Percentiles rank a stretch among this genome's conserved stretches.
phyloP scores from a whole-genome alignment of 2,888 invertebrate genomes.

The Diloba caeruleocephala region DNA sequence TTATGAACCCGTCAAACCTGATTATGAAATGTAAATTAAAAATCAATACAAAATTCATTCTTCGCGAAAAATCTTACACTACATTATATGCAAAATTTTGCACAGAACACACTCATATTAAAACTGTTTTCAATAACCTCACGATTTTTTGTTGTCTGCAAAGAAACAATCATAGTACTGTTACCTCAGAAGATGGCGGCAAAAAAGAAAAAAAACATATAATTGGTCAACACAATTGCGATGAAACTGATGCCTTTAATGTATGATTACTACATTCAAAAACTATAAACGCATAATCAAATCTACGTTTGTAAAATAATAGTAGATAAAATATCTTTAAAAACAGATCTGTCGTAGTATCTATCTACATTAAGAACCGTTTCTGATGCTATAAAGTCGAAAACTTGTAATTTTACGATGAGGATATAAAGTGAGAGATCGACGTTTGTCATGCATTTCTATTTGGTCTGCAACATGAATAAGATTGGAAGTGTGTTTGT shows the following conservation, averaged over 20 bases:
- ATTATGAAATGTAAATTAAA: slow-evolving; percentile 22
- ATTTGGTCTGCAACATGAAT: slow-evolving; percentile 67
- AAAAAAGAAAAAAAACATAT: slow-evolving; percentile 45
- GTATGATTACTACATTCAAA: slow-evolving; percentile 53
- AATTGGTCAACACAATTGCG: slow-evolving; percentile 60
- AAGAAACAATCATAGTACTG: slow-evolving; percentile 47
- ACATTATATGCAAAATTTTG: neutral
- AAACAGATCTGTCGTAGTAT: slow-evolving; percentile 69
- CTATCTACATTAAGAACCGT: slow-evolving; percentile 76
- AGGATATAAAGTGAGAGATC: slow-evolving; percentile 73
- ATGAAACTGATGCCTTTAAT: slow-evolving; percentile 26
- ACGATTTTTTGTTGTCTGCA: slow-evolving; percentile 20
- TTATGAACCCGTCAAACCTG: slow-evolving; percentile 8
- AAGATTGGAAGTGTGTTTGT: slow-evolving; percentile 55
- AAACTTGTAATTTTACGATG: slow-evolving; percentile 70
- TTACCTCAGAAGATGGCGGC: slow-evolving; percentile 29
- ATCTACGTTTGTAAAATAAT: slow-evolving; percentile 59
- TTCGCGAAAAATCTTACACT: slow-evolving; percentile 2
- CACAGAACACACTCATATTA: slow-evolving; percentile 11
- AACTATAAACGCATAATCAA: slow-evolving; percentile 45
- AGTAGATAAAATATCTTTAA: slow-evolving; percentile 67
- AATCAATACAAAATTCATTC: slow-evolving; percentile 5
- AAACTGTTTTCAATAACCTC: slow-evolving; percentile 25
- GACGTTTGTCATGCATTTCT: slow-evolving; percentile 69
- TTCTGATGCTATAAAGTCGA: slow-evolving; percentile 64